Conservation (phyloP, 2,113 vertebrate species). For the Myotis yumanensis region DNA sequence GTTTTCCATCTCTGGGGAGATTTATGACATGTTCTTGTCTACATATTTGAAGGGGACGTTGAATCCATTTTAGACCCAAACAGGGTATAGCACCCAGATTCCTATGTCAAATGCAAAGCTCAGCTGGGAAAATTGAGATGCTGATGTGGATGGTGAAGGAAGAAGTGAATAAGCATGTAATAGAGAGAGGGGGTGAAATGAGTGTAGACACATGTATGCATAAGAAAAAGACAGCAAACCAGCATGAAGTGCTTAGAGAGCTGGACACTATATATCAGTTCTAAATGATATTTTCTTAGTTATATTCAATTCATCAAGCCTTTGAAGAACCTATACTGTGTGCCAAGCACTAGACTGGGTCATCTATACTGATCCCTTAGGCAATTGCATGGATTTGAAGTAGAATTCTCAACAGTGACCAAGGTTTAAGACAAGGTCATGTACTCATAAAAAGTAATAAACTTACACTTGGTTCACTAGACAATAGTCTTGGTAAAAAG, state of each 20-base stretch:
- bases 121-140: neutral
- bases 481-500: neutral
- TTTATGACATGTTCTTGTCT: neutral
- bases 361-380: neutral
- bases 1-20: neutral
- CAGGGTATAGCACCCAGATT: neutral
- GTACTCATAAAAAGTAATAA: neutral
- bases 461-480: neutral
- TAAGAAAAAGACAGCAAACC: neutral
- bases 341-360: too few species aligned
- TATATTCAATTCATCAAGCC: neutral
- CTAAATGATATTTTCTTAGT: neutral
- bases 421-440: neutral
- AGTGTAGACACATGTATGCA: neutral
- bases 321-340: neutral
- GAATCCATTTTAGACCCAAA: neutral
- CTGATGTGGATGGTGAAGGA: neutral
- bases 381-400: neutral
- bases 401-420: neutral
- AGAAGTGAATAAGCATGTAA: neutral
- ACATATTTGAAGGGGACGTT: neutral
- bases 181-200: neutral
- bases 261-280: neutral
- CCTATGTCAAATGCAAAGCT: neutral
- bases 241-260: neutral